phyloP scores from a whole-genome alignment of 2,888 invertebrate genomes.

The Aleiodes alternator region DNA sequence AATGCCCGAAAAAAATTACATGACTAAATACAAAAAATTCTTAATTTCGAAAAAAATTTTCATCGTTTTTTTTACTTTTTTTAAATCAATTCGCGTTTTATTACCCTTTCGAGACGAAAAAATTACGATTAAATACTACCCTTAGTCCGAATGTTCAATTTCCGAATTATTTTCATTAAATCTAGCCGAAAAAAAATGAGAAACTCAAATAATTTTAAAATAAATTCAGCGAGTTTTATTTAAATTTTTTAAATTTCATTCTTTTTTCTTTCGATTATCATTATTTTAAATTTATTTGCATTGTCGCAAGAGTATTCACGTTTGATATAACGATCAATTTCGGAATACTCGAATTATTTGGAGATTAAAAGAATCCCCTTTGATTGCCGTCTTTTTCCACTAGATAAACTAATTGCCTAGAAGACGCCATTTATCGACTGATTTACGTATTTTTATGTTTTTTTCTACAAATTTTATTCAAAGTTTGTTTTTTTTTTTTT shows the following conservation, averaged over 20 bases:
- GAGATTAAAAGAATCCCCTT: slow-evolving; percentile 22
- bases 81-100: slow-evolving; percentile 43
- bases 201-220: slow-evolving; percentile 35
- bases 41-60: slow-evolving; percentile 58
- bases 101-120: slow-evolving; percentile 37
- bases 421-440: slow-evolving; percentile 12
- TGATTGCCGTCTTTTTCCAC: slow-evolving; percentile 49
- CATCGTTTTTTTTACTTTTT: slow-evolving; percentile 46
- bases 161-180: background rate
- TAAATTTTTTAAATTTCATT: slow-evolving; percentile 31
- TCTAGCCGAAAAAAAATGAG: slow-evolving; percentile 19
- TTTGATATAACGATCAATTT: slow-evolving; percentile 11
- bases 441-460: background rate
- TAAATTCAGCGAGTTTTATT: slow-evolving; percentile 31
- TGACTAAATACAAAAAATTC: slow-evolving; percentile 56
- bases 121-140: slow-evolving; percentile 51
- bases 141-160: slow-evolving; percentile 53
- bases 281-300: slow-evolving; percentile 39
- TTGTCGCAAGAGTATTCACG: slow-evolving; percentile 43
- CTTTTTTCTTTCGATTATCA: slow-evolving; percentile 26
- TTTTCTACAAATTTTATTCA: slow-evolving; percentile 4
- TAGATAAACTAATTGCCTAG: slow-evolving; percentile 32
- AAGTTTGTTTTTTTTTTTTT: slow-evolving; percentile 1
- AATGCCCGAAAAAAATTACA: slow-evolving; percentile 68
- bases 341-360: slow-evolving; percentile 34